Percentiles rank a stretch among this genome's conserved stretches.
Conservation (phyloP, 1,140 invertebrate genomes). For the Drosophila yakuba region DNA sequence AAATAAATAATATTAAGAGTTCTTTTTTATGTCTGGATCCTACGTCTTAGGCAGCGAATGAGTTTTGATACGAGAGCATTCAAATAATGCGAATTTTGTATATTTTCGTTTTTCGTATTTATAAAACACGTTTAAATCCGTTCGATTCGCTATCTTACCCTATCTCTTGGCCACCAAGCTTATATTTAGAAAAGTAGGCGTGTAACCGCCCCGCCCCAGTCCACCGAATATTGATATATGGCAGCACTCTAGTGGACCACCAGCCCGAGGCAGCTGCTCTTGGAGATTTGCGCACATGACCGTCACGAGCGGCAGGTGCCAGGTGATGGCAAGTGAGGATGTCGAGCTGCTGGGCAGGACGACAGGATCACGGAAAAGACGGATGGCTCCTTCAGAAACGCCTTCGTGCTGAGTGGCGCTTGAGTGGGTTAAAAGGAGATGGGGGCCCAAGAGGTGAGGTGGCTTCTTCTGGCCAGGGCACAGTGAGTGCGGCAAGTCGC, state of each 20-base stretch:
- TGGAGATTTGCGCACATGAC: conserved; percentile 59
- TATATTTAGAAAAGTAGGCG: conserved; percentile 72
- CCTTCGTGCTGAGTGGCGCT: conserved; percentile 26
- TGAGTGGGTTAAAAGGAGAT: conserved; percentile 20
- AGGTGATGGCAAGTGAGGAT: neutral
- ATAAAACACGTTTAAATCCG: conserved; percentile 65
- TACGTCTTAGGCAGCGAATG: conserved; percentile 17
- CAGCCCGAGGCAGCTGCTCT: conserved; percentile 38
- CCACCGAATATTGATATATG: conserved; percentile 56
- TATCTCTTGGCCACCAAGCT: conserved; percentile 17
- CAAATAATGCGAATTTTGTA: conserved; percentile 25
- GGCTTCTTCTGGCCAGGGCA: neutral
- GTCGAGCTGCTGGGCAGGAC: neutral
- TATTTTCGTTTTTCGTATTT: conserved; percentile 54
- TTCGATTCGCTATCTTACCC: conserved; percentile 27
- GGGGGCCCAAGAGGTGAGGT: neutral
- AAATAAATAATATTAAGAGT: conserved; percentile 45
- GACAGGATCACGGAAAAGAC: neutral
- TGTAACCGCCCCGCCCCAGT: conserved; percentile 24
- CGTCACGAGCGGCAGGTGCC: conserved; percentile 28
- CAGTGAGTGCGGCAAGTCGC: conserved; percentile 28
- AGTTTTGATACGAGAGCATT: conserved; percentile 14
- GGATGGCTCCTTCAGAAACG: conserved; percentile 14
- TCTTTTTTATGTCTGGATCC: conserved; percentile 24
- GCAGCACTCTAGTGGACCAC: conserved; percentile 40